These are phyloP conservation scores for Montifringilla adamsi DNA, from an alignment of 2,113 vertebrate species.

Conservation along the genomic window DNA sequence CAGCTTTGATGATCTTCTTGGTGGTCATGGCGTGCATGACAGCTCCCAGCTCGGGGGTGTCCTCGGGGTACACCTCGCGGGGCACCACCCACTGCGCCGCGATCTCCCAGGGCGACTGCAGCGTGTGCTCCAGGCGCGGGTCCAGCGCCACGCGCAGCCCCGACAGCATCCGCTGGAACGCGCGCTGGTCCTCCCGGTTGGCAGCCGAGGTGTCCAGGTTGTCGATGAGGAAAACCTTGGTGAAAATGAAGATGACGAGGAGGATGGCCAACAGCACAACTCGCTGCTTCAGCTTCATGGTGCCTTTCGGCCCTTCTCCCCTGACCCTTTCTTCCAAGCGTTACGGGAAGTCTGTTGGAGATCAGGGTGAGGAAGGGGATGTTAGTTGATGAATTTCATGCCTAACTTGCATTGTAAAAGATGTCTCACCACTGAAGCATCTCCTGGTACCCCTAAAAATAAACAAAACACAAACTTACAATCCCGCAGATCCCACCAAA, in stretches of 20 bases:
- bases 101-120: conserved; percentile 98
- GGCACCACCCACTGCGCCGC: conserved; percentile 97
- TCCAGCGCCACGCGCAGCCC: conserved; percentile 83
- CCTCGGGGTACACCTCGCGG: conserved; percentile 94
- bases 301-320: conserved; percentile 53
- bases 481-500: neutral
- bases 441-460: conserved; percentile 63
- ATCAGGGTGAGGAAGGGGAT: conserved; percentile 50
- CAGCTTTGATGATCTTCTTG: conserved; percentile 88
- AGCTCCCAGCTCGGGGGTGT: conserved; percentile 92
- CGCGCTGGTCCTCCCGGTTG: conserved; percentile 89
- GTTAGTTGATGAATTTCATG: conserved; percentile 49
- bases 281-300: conserved; percentile 99
- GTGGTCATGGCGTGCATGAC: conserved; percentile 88
- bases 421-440: neutral
- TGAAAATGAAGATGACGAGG: conserved; percentile 95
- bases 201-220: conserved; percentile 92
- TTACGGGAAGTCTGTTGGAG: conserved; percentile 48
- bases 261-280: conserved; percentile 91
- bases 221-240: conserved; percentile 96
- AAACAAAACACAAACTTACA: conserved; percentile 36
- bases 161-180: conserved; percentile 93
- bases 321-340: neutral
- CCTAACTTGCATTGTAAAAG: neutral
- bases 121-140: conserved; percentile 88